These are phyloP conservation scores for Emys orbicularis DNA, from an alignment of 2,797 vertebrate species.

Conservation along the genomic window DNA sequence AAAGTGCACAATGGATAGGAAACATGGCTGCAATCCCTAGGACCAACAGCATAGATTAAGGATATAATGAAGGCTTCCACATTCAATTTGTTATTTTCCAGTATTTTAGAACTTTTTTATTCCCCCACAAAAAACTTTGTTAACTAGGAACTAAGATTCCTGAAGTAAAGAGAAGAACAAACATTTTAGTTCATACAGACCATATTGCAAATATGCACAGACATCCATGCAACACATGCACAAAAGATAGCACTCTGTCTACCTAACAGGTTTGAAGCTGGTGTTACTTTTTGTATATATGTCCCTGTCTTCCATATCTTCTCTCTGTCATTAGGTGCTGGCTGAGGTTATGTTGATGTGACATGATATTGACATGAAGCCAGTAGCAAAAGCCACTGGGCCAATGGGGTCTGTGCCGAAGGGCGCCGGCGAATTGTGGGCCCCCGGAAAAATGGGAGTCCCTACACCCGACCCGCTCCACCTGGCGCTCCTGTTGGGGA, in stretches of 20 bases:
- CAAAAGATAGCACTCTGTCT: neutral
- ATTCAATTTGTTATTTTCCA: neutral
- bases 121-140: neutral
- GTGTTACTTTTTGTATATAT: neutral
- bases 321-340: neutral
- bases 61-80: neutral
- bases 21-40: conserved; percentile 4
- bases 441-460: too few species aligned
- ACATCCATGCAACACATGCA: neutral
- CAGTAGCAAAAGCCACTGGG: too few species aligned
- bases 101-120: neutral
- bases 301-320: neutral
- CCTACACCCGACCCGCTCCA: too few species aligned
- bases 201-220: neutral
- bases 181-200: accelerated
- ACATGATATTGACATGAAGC: neutral
- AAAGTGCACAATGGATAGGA: conserved; percentile 21
- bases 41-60: conserved; percentile 20
- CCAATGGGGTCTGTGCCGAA: too few species aligned
- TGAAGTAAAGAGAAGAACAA: neutral
- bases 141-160: neutral
- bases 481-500: too few species aligned
- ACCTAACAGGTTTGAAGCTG: neutral
- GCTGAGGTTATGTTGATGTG: neutral
- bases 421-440: too few species aligned